Conservation (phyloP, 2,113 vertebrate genomes). For the Pomatorhinus ruficollis region DNA sequence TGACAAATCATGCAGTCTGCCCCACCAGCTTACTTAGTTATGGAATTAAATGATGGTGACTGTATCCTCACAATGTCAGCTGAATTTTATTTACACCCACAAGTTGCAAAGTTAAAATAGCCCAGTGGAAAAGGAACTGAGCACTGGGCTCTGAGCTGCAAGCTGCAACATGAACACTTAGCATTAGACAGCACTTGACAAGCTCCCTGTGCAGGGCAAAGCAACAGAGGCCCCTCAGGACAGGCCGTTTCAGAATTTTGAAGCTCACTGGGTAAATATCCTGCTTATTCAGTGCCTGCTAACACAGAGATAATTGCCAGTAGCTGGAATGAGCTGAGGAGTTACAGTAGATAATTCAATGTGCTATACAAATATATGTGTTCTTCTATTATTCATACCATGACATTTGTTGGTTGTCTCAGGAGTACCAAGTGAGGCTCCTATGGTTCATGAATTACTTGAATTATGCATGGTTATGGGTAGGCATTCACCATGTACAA, state of each 20-base stretch:
- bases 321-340: slow-evolving; percentile 8
- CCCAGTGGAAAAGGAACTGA: background rate
- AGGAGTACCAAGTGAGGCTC: slow-evolving; percentile 54
- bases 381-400: slow-evolving; percentile 71
- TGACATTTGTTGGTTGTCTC: slow-evolving; percentile 69
- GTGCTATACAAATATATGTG: slow-evolving; percentile 32
- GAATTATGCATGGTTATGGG: slow-evolving; percentile 69
- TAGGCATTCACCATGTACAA: slow-evolving; percentile 21
- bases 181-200: background rate
- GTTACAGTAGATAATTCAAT: slow-evolving; percentile 44
- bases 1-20: background rate
- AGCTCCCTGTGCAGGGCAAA: background rate
- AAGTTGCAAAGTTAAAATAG: background rate
- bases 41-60: background rate
- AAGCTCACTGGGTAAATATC: slow-evolving; percentile 48
- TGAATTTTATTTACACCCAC: background rate
- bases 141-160: background rate
- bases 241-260: background rate
- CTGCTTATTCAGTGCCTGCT: background rate
- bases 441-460: slow-evolving; percentile 56
- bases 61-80: background rate
- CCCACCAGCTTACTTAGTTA: background rate
- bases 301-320: slow-evolving; percentile 24
- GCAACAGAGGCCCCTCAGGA: background rate
- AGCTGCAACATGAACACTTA: background rate